Evolutionary conservation across 2,888 invertebrate species (phyloP).

Genomic region (Athrips mouffetella): DNA sequence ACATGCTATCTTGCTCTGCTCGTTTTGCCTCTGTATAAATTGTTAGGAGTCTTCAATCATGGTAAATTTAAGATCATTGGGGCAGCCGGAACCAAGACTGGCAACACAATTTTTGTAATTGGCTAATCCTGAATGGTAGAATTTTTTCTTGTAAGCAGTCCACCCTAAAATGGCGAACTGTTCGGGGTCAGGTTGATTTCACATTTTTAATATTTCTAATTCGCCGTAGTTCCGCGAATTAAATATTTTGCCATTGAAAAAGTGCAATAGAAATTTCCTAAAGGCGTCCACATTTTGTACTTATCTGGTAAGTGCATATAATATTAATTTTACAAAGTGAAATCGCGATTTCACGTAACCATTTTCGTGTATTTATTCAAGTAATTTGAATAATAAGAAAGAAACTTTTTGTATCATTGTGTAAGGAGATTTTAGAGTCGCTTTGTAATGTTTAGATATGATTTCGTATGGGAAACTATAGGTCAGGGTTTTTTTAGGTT

Average conservation of each 20-base stretch:
- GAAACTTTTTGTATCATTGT: not conserved
- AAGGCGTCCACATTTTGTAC: constrained; percentile 10
- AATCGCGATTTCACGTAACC: constrained; percentile 36
- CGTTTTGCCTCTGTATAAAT: too few relatives aligned
- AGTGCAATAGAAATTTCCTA: constrained; percentile 22
- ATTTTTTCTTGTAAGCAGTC: constrained; percentile 14
- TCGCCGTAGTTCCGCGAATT: constrained; percentile 31
- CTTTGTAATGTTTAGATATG: not conserved
- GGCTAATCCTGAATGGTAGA: constrained; percentile 25
- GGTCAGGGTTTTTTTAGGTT: constrained; percentile 8
- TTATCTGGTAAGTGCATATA: constrained; percentile 28
- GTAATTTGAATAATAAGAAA: constrained; percentile 16
- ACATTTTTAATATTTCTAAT: constrained; percentile 36
- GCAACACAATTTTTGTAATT: constrained; percentile 18
- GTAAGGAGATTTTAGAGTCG: not conserved
- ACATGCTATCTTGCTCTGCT: too few relatives aligned
- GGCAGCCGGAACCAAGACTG: not conserved
- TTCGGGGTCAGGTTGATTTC: constrained; percentile 29
- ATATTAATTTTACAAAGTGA: constrained; percentile 23
- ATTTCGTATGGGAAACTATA: not conserved
- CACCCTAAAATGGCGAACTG: constrained; percentile 5
- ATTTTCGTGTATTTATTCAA: constrained; percentile 25
- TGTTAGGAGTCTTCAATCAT: too few relatives aligned
- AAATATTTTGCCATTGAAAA: constrained; percentile 11
- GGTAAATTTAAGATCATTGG: not conserved